Conservation (phyloP, 1,140 invertebrate species). For the Stegodyphus mimosarum region DNA sequence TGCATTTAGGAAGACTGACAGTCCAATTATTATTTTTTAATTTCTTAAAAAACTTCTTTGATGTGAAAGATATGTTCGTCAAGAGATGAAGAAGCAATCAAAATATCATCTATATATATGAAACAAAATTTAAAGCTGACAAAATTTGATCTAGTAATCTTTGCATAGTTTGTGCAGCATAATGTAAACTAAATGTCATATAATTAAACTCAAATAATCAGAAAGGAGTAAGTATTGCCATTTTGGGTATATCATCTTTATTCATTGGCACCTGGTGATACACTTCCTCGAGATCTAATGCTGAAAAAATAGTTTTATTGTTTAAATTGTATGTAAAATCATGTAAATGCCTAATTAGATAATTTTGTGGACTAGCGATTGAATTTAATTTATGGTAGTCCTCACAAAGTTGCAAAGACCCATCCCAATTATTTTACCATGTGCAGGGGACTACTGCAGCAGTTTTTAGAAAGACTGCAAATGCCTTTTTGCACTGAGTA, state of each 20-base stretch:
- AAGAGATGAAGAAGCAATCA: conserved; percentile 67
- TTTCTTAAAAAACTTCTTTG: conserved; percentile 64
- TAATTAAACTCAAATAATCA: conserved; percentile 65
- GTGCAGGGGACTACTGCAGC: conserved; percentile 62
- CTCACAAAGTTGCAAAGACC: conserved; percentile 47
- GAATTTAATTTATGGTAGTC: conserved; percentile 55
- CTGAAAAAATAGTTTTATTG: conserved; percentile 41
- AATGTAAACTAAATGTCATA: conserved; percentile 65
- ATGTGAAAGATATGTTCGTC: conserved; percentile 65
- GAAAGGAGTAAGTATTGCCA: conserved; percentile 62
- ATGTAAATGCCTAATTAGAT: conserved; percentile 40
- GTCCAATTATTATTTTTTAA: conserved; percentile 63
- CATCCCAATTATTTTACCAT: conserved; percentile 62
- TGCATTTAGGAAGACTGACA: conserved; percentile 63
- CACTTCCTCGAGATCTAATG: conserved; percentile 39
- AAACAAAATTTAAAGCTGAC: conserved; percentile 64
- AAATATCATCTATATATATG: conserved; percentile 72
- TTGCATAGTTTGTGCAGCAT: conserved; percentile 65
- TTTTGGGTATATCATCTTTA: conserved; percentile 53
- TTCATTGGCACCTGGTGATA: conserved; percentile 58
- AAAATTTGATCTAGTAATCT: conserved; percentile 57
- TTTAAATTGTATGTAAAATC: conserved; percentile 34
- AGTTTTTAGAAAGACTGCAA: conserved; percentile 61
- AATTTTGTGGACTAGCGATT: conserved; percentile 42
- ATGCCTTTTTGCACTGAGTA: conserved; percentile 33